Evolutionary conservation across 2,113 vertebrate species (phyloP).

Genomic region (Xiphophorus couchianus): DNA sequence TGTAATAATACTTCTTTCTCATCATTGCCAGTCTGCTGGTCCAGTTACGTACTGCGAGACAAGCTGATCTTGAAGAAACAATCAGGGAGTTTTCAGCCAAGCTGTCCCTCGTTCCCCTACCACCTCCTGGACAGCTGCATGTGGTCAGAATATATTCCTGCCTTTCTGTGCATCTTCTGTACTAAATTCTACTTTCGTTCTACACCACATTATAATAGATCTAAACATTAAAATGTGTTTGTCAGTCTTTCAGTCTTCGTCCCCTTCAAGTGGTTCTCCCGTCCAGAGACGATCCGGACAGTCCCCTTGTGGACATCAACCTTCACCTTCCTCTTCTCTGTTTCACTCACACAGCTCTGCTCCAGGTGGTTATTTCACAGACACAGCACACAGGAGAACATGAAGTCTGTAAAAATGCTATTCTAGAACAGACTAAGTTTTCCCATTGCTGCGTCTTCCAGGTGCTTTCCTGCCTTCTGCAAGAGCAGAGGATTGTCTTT

Average conservation of each 20-base stretch:
- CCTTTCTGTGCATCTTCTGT: not conserved
- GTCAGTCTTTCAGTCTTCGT: conserved; percentile 87
- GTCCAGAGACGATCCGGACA: conserved; percentile 86
- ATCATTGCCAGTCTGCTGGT: conserved; percentile 80
- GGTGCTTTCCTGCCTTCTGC: conserved; percentile 90
- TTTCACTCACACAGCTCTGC: conserved; percentile 86
- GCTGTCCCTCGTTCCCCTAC: conserved; percentile 89
- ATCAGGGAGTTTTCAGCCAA: conserved; percentile 94
- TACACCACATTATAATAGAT: not conserved
- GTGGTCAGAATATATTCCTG: conserved; percentile 82
- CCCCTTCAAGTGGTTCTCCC: conserved; percentile 91
- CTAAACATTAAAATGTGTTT: not conserved
- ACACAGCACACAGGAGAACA: not conserved
- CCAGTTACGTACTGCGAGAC: conserved; percentile 84
- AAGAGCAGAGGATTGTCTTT: conserved; percentile 89
- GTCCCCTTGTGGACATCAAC: conserved; percentile 89
- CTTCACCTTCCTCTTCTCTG: conserved; percentile 93
- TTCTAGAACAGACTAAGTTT: not conserved
- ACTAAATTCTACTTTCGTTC: not conserved
- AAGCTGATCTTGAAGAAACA: conserved; percentile 84
- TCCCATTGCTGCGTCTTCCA: conserved; percentile 54
- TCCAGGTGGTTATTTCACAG: conserved; percentile 82
- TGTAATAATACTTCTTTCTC: not conserved
- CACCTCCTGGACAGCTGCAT: conserved; percentile 92
- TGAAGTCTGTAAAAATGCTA: not conserved